These are phyloP conservation scores for Syrphus vitripennis DNA, from an alignment of 2,888 invertebrate genomes.

Conservation along the genomic window DNA sequence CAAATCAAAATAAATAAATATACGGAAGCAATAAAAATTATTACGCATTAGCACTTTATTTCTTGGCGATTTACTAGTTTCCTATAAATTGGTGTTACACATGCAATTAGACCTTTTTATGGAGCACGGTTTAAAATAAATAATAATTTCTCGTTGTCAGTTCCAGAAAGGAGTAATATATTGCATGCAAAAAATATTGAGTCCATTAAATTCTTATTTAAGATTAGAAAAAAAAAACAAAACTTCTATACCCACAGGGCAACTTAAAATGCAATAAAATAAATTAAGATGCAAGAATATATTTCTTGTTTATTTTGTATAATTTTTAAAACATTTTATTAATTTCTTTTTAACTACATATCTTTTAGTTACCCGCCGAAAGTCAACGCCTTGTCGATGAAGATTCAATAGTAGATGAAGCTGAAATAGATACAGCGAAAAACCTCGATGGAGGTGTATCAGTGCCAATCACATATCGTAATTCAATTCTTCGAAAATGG, in stretches of 20 bases:
- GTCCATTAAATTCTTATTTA: neutral
- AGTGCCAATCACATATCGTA: constrained; percentile 79
- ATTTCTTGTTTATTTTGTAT: no score
- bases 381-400: constrained; percentile 79
- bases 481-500: constrained; percentile 86
- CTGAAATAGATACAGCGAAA: constrained; percentile 81
- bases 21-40: neutral
- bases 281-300: no score
- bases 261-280: no score
- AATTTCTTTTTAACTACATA: neutral
- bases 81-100: neutral
- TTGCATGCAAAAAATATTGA: neutral
- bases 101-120: neutral
- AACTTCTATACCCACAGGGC: neutral
- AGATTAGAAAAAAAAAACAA: neutral
- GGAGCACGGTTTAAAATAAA: neutral
- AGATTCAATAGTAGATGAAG: constrained; percentile 80
- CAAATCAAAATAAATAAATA: neutral
- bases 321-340: neutral
- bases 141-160: neutral
- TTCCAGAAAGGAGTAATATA: neutral
- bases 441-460: constrained; percentile 79
- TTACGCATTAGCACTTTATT: neutral
- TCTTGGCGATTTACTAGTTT: neutral
- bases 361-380: constrained; percentile 72